Percentiles rank a stretch among this genome's conserved stretches.
These are phyloP conservation scores for Andrena cerasifolii DNA, from an alignment of 1,140 invertebrate genomes.

Conservation along the genomic window DNA sequence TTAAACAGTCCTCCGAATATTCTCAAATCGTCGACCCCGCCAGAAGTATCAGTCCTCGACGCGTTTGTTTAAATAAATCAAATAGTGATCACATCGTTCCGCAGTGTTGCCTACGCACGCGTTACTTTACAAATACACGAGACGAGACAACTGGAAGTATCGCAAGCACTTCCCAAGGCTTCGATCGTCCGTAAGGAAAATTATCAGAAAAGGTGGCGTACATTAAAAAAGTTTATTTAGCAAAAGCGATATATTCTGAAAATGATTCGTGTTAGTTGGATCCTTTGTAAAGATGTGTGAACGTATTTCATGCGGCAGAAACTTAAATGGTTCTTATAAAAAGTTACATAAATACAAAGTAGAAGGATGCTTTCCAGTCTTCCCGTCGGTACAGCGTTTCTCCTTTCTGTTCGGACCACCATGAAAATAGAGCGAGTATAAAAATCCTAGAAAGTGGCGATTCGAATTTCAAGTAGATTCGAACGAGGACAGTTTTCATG, in stretches of 20 bases:
- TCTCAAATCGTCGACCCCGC: slow-evolving; percentile 13
- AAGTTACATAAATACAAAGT: neutral
- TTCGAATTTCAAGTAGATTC: slow-evolving; percentile 34
- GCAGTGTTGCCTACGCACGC: slow-evolving; percentile 56
- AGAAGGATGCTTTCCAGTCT: slow-evolving; percentile 41
- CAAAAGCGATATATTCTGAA: neutral
- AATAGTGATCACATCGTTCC: slow-evolving; percentile 60
- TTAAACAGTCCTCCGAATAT: neutral
- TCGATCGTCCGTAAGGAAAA: neutral
- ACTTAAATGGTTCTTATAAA: neutral
- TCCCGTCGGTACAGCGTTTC: slow-evolving; percentile 15
- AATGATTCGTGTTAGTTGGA: neutral
- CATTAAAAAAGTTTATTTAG: neutral
- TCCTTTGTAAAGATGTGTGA: slow-evolving; percentile 2
- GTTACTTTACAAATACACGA: slow-evolving; percentile 27
- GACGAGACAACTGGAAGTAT: slow-evolving; percentile 47
- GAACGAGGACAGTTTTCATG: neutral
- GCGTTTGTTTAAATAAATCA: slow-evolving; percentile 69
- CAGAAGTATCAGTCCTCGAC: slow-evolving; percentile 64
- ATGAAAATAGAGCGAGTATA: slow-evolving; percentile 38
- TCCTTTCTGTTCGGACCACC: neutral
- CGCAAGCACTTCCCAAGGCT: neutral
- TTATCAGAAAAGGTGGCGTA: neutral
- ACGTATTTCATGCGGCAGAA: neutral
- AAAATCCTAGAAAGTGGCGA: slow-evolving; percentile 47